Percentiles rank a stretch among this genome's conserved stretches.
phyloP scores from a whole-genome alignment of 2,113 vertebrate species.

The Corythaeola cristata region DNA sequence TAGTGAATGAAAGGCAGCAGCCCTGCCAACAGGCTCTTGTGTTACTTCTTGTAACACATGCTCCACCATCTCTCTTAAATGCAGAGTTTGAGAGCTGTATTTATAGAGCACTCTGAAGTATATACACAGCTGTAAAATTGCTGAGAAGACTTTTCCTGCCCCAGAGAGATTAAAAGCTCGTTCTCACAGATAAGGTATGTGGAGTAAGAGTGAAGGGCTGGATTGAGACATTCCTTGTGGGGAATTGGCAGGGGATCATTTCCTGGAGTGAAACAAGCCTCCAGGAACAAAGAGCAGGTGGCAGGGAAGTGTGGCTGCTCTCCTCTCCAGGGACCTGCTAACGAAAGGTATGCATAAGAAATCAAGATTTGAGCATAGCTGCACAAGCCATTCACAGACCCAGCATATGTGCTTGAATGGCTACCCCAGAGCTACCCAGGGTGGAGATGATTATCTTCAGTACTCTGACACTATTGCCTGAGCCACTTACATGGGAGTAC shows the following conservation, averaged over 20 bases:
- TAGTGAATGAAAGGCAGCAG: background rate
- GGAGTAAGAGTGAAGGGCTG: background rate
- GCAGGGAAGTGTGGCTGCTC: conserved; percentile 17
- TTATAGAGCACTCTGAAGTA: conserved; percentile 16
- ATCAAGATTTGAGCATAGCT: background rate
- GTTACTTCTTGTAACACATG: background rate
- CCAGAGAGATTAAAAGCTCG: conserved; percentile 30
- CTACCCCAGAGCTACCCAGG: background rate
- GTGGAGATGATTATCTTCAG: background rate
- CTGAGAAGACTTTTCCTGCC: conserved; percentile 45
- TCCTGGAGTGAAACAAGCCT: background rate
- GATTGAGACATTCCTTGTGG: background rate
- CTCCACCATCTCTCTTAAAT: background rate
- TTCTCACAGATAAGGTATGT: conserved; percentile 5
- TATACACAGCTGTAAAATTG: conserved; percentile 51
- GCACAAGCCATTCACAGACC: background rate
- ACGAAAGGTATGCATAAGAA: background rate
- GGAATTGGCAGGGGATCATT: background rate
- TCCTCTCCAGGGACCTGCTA: background rate
- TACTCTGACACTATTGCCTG: background rate
- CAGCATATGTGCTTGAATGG: background rate
- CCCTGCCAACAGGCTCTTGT: background rate
- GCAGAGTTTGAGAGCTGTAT: background rate
- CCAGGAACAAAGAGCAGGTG: conserved; percentile 33
- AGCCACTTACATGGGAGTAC: background rate